Evolutionary conservation across 2,888 invertebrate species (phyloP).

Genomic region (Mesoligia furuncula): DNA sequence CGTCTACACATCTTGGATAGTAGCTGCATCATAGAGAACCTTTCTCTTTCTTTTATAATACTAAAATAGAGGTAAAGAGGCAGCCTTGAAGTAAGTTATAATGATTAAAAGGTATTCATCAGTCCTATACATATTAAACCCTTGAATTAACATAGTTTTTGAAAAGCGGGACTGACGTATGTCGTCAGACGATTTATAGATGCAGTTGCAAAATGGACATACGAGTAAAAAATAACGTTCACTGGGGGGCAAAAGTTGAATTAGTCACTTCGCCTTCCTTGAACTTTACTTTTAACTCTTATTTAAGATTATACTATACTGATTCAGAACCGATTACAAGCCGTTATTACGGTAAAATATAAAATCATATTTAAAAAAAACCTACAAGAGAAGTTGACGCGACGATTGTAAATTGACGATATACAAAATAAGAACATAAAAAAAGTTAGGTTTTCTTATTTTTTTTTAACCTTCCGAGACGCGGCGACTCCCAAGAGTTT

Average conservation of each 20-base stretch:
- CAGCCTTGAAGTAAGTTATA: slow-evolving; percentile 4
- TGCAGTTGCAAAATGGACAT: background rate
- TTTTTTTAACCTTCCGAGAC: background rate
- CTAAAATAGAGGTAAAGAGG: background rate
- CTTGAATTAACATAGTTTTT: slow-evolving; percentile 6
- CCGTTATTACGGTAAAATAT: background rate
- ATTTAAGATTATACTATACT: background rate
- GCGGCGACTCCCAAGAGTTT: background rate
- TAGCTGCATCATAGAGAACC: background rate
- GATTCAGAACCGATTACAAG: background rate
- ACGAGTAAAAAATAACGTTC: background rate
- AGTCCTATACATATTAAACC: background rate
- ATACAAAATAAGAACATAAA: slow-evolving; percentile 13
- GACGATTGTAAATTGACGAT: slow-evolving; percentile 16
- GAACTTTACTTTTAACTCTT: background rate
- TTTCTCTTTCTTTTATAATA: background rate
- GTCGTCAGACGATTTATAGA: background rate
- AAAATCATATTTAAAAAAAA: slow-evolving; percentile 1
- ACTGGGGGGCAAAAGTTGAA: background rate
- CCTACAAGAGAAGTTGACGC: background rate
- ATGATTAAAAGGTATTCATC: background rate
- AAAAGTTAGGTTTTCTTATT: background rate
- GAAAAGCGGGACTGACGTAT: background rate
- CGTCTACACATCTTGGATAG: background rate
- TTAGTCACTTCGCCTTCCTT: background rate